Conservation (phyloP, 1,140 invertebrate genomes). For the Pteromalus puparum region DNA sequence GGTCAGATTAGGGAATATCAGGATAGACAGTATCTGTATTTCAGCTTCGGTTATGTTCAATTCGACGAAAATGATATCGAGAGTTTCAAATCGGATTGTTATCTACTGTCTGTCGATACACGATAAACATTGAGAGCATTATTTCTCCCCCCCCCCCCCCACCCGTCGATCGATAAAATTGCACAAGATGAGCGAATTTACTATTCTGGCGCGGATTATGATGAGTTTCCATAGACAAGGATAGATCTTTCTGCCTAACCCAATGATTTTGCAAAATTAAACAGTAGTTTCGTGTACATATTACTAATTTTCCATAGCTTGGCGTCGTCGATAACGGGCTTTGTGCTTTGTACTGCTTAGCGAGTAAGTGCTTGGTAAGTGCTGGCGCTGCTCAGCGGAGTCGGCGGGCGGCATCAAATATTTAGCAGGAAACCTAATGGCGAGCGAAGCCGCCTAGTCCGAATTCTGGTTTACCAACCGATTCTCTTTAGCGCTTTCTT, state of each 20-base stretch:
- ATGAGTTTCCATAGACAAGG: neutral
- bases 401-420: conserved; percentile 40
- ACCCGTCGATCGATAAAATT: neutral
- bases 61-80: neutral
- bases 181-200: neutral
- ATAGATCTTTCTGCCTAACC: neutral
- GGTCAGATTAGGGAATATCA: no score
- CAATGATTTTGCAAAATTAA: conserved; percentile 30
- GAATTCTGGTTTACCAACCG: conserved; percentile 21
- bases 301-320: neutral
- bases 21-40: no score
- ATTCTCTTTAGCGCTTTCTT: conserved; percentile 6
- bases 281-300: neutral
- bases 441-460: conserved; percentile 5
- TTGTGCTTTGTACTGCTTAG: conserved; percentile 16
- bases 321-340: neutral
- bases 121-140: no score
- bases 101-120: no score
- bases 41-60: no score
- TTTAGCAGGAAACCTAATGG: conserved; percentile 40
- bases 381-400: conserved; percentile 13
- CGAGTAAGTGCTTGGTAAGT: conserved; percentile 43
- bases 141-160: no score
- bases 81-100: no score
- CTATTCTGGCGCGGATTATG: neutral